Base-by-base conservation (phyloP, 2,797 vertebrate species). In the Muraenolepis orangiensis region DNA sequence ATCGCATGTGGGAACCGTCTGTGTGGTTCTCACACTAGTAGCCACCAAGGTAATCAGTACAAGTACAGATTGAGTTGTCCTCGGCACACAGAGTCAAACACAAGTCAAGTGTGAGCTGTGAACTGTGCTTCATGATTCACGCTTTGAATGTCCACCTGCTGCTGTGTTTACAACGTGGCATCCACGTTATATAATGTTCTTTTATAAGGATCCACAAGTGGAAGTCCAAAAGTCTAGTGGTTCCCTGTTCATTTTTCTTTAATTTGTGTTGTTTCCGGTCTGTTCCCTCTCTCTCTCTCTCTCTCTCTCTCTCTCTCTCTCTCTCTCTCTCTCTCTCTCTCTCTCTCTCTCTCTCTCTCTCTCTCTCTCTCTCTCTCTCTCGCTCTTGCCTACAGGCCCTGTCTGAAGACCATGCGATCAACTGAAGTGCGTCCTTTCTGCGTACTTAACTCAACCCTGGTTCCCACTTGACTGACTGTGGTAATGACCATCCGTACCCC, bases 401-500 rank as follows among this genome's bases (percentile, higher is more conserved):
- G 82, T 80, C 73, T 28, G 31, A 82, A 80, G 70, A 80, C 36
- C 46, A 76, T 76, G 72, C 30, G 77, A 80, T 26, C 75, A 73
- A 83, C 13, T 57, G 78, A 78, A 57, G 73, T 66, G 42, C 67
- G 76, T 80, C 74, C 70, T 69, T 30, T 31, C 72, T 71, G 57
- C 82, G 76, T 82, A 85, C 81, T 74, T 82, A 76, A 77, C 80
- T 80, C 77, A 29, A 82, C 71, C 28, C 76, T 82, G 76, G 90
- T 78, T 85, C 76, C 78, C 80, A 79, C 80, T 73, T 87, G 76
- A 89, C 85, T 79, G 76, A 76, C 69, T 80, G 88, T 93, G 93
- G 93, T 93, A 90, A 93, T 94, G 92, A 93, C 81, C 91, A 93
- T 89, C 88, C 86, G 90, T 81, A 83, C 85, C 84, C 75, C 2